These are phyloP conservation scores for Drosophila watanabei DNA, from an alignment of 1,140 invertebrate genomes.

Conservation along the genomic window DNA sequence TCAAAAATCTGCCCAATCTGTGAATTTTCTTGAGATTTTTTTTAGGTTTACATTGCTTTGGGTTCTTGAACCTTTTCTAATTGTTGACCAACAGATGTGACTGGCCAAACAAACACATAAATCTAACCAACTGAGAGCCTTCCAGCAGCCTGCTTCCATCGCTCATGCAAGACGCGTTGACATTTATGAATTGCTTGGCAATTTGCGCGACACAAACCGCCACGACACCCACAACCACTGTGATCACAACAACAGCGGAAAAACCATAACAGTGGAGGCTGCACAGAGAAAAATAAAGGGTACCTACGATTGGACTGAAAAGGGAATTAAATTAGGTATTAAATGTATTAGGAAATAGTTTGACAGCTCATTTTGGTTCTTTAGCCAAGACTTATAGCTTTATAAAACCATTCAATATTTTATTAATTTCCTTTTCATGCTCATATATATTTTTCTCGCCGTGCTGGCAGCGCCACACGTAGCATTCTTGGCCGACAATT, in stretches of 20 bases:
- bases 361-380: neutral
- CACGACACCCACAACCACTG: constrained; percentile 66
- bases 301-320: neutral
- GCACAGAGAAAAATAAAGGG: constrained; percentile 12
- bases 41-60: neutral
- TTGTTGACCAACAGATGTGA: constrained; percentile 28
- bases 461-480: constrained; percentile 29
- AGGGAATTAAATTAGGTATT: neutral
- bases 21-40: neutral
- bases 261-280: neutral
- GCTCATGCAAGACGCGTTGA: constrained; percentile 62
- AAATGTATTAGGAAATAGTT: neutral
- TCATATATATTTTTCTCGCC: neutral
- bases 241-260: constrained; percentile 5
- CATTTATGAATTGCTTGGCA: constrained; percentile 81
- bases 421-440: too few species aligned
- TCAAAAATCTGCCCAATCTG: neutral
- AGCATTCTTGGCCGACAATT: constrained; percentile 61
- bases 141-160: constrained; percentile 10
- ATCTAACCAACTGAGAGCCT: constrained; percentile 35
- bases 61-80: constrained; percentile 49
- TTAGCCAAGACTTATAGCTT: neutral
- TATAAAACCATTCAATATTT: too few species aligned
- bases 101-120: constrained; percentile 58
- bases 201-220: constrained; percentile 72